Base-by-base conservation (phyloP, 2,888 invertebrate genomes). In the Andrena flavipes region DNA sequence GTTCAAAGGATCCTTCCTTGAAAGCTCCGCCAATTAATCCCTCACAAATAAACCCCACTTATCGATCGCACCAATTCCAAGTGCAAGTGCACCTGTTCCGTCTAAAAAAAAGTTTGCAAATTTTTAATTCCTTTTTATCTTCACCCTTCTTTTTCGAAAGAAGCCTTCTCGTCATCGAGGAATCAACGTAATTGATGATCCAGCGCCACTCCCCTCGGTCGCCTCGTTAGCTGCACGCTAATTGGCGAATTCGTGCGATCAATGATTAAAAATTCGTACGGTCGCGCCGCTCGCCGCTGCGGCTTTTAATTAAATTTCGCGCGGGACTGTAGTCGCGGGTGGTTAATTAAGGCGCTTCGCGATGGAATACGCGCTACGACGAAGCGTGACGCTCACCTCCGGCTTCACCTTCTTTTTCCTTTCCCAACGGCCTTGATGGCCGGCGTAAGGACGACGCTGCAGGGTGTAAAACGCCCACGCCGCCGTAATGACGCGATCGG, bases 401-500 rank as follows among this genome's bases (percentile, higher is more conserved):
- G 29, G 10, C 42, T 42, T 20, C 7, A 2, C 23, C 60, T 16
- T 73, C 29, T 51, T 60, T 62, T n/a, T 10, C 23, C 6, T 29
- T 51, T 4, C 33, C 33, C 23, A 30, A 10, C 60, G 29, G 30
- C 48, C 48, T 64, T 72, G 63, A 51, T 60, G 16, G 30, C 16
- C 48, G 0, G 51, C 20, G 23, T 62, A 29, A 72, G 65, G 69
- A 26, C 26, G 33, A 29, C 51, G 59, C 56, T 68, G 42, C 59
- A 60, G 23, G 26, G 16, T 48, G 56, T 76, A 62, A 76, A 76
- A 73, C 82, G 70, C 75, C 82, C 70, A 82, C 79, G n/a, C 13
- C n/a, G 2, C 16, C 13, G 13, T 42, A 60, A 79, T 79, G 71
- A 80, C 72, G 80, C 65, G 71, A 80, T 71, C 80, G 33, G 67